Base-by-base conservation (phyloP, 2,797 vertebrate species). In the Tokudaia muenninki region DNA sequence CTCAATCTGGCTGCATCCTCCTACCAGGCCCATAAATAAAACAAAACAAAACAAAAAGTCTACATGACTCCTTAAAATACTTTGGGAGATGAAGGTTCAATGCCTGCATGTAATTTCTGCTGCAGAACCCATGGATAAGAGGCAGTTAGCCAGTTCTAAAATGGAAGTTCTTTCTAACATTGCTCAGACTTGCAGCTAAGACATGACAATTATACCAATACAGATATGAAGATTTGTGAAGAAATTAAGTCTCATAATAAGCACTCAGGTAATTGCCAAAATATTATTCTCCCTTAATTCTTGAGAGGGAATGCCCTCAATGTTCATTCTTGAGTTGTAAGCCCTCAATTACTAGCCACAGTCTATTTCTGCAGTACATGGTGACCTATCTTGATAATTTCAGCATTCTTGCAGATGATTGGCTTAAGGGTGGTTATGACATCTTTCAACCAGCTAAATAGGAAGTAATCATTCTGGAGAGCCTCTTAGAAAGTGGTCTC, bases 21-120 rank as follows among this genome's bases (percentile, higher is more conserved):
- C 37, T 67, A 52, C 37, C 55, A 57, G 94, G 79, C n/a, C 77
- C 67, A 81, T 75, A 90, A 88, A 81, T 67, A 95, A 95, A 96
- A 87, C 44, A 57, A 91, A 84, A 94, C 13, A 55, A 52, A 11
- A 14, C 41, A 55, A 61, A 61, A 96, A 86, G 86, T 93, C 81
- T 94, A 77, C 57, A 63, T 34, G 79, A 74, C 84, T 95, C 63
- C 61, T 93, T 87, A 91, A 96, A 96, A 92, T 91, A 87, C 77
- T 81, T 77, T 77, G 72, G n/a, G 91, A 98, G 95, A 96, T 95
- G 80, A 94, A 94, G 92, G 86, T 94, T 95, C 92, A 89, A 90
- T 67, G 31, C 77, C 52, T 91, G 12, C 24, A 93, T 95, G 88
- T 75, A 94, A 79, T 24, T 96, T 91, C 59, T 90, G 44, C 37